phyloP scores from a whole-genome alignment of 1,140 invertebrate species.

The Drosophila mayri region DNA sequence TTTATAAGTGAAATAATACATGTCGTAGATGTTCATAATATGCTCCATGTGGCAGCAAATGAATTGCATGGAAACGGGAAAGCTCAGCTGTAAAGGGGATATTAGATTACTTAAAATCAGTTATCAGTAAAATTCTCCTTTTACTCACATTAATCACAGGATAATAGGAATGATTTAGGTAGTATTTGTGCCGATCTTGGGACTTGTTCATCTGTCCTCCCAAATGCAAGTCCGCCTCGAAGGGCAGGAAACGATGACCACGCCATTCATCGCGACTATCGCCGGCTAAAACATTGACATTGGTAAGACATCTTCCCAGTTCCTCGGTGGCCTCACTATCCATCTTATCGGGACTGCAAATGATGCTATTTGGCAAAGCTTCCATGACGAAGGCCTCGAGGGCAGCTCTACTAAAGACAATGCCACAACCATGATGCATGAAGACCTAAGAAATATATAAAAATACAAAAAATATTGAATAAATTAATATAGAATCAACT shows the following conservation, averaged over 20 bases:
- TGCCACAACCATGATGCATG: slow-evolving; percentile 37
- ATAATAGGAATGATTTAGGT: slow-evolving; percentile 46
- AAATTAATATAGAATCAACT: not conserved
- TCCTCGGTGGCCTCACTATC: slow-evolving; percentile 32
- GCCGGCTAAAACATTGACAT: slow-evolving; percentile 58
- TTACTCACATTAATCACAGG: slow-evolving; percentile 47
- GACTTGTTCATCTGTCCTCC: slow-evolving; percentile 26
- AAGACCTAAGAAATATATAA: slow-evolving; percentile 24
- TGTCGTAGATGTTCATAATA: slow-evolving; percentile 29
- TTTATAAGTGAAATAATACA: slow-evolving; percentile 54
- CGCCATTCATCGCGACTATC: slow-evolving; percentile 59
- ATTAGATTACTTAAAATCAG: not conserved
- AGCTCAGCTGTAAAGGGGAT: slow-evolving; percentile 15
- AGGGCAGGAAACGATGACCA: slow-evolving; percentile 63
- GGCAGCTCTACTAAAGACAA: slow-evolving; percentile 59
- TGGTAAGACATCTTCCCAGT: slow-evolving; percentile 55
- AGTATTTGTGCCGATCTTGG: slow-evolving; percentile 37
- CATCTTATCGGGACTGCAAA: slow-evolving; percentile 30
- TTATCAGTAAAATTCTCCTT: not conserved
- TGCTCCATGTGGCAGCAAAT: slow-evolving; percentile 37
- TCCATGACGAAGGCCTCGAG: slow-evolving; percentile 35
- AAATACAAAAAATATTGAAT: not conserved
- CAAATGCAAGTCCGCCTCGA: slow-evolving; percentile 37
- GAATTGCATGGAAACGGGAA: slow-evolving; percentile 34
- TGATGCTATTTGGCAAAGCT: slow-evolving; percentile 47